Evolutionary conservation across 2,797 vertebrate species (phyloP).

Genomic region (Diplodus puntazzo): DNA sequence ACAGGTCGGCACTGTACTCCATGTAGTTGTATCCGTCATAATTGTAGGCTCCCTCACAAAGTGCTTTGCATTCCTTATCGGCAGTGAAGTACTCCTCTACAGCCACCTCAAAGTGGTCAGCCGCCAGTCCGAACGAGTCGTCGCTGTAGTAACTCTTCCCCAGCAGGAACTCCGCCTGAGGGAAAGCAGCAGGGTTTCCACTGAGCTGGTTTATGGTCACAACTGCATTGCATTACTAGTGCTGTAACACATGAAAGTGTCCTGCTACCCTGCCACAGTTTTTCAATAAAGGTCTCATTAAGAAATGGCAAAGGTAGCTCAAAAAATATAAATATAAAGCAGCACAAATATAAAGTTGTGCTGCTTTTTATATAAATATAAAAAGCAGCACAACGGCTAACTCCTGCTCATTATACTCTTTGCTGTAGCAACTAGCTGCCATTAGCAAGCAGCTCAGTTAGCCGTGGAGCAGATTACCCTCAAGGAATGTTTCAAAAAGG

Average conservation of each 20-base stretch:
- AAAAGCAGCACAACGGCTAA: too few species aligned
- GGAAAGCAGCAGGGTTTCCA: not conserved
- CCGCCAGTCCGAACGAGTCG: conserved; percentile 85
- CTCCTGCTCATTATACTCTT: too few species aligned
- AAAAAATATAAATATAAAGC: too few species aligned
- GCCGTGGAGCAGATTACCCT: too few species aligned
- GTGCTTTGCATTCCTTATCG: conserved; percentile 87
- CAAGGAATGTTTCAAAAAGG: too few species aligned
- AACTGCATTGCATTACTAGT: not conserved
- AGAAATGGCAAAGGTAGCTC: too few species aligned
- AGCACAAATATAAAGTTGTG: too few species aligned
- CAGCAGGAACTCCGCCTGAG: conserved; percentile 88
- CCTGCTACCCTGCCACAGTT: not conserved
- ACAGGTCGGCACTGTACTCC: conserved; percentile 95
- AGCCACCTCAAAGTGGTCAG: conserved; percentile 89
- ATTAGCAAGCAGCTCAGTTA: too few species aligned
- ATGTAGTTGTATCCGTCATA: conserved; percentile 98
- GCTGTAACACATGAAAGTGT: not conserved
- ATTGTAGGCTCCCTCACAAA: conserved; percentile 93
- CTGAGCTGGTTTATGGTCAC: not conserved
- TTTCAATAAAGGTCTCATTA: too few species aligned
- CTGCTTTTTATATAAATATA: too few species aligned
- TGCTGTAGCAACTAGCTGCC: too few species aligned
- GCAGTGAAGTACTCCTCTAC: conserved; percentile 88
- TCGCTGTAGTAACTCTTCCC: conserved; percentile 91